phyloP scores from a whole-genome alignment of 2,888 invertebrate genomes.

The Ormyrus thymus region DNA sequence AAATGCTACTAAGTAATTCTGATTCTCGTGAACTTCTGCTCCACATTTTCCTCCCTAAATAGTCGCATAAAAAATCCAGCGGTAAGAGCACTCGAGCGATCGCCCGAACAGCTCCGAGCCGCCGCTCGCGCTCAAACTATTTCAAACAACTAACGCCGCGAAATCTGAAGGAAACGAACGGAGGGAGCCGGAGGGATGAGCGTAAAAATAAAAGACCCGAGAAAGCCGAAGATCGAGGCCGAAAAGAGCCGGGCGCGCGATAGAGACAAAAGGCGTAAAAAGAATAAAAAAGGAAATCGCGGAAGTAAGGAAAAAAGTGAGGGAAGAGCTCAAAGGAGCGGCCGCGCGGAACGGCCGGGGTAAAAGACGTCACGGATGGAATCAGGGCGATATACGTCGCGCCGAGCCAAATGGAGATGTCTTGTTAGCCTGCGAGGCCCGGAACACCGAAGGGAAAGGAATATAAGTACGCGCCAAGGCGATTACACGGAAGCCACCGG shows the following conservation, averaged over 20 bases:
- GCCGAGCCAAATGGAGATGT: slow-evolving; percentile 71
- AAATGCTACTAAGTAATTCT: too few species aligned
- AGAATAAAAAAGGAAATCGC: too few species aligned
- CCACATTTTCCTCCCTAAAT: too few species aligned
- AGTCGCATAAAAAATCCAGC: too few species aligned
- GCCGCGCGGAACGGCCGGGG: too few species aligned
- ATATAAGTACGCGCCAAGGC: slow-evolving; percentile 40
- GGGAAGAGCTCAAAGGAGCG: too few species aligned
- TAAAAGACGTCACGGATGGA: neutral
- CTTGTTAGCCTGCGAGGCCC: slow-evolving; percentile 63
- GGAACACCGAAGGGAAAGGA: slow-evolving; percentile 25
- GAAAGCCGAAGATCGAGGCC: too few species aligned
- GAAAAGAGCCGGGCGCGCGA: too few species aligned
- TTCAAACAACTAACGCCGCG: slow-evolving; percentile 10
- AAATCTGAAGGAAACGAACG: slow-evolving; percentile 9
- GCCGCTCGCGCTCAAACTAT: slow-evolving; percentile 19
- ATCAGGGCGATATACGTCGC: slow-evolving; percentile 6
- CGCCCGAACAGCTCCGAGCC: slow-evolving; percentile 27
- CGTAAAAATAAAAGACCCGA: too few species aligned
- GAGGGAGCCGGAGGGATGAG: neutral
- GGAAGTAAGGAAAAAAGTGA: too few species aligned
- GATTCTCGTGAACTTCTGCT: too few species aligned
- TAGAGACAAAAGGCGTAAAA: too few species aligned
- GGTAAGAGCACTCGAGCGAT: neutral
- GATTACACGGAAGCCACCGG: slow-evolving; percentile 37